Conservation (phyloP, 2,888 invertebrate species). For the Dryobota labecula region DNA sequence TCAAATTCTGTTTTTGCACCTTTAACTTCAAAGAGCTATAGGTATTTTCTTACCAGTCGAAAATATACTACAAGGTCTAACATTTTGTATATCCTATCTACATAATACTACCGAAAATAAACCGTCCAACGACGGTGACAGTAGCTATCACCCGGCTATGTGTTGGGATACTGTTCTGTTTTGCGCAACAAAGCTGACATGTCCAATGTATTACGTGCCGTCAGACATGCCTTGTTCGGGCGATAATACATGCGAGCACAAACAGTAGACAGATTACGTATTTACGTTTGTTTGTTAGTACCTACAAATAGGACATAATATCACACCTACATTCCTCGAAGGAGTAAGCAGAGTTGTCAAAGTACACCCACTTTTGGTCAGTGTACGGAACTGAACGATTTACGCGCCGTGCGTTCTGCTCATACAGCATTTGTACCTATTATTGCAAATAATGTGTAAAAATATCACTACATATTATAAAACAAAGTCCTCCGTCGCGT, state of each 20-base stretch:
- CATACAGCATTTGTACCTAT: too few relatives aligned
- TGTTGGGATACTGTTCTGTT: slow-evolving; percentile 38
- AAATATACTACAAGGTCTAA: neutral
- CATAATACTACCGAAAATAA: slow-evolving; percentile 10
- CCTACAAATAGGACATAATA: neutral
- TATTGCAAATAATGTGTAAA: too few relatives aligned
- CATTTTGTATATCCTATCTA: neutral
- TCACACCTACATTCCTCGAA: neutral
- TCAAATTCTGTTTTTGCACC: too few relatives aligned
- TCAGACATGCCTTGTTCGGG: slow-evolving; percentile 45
- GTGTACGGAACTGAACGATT: too few relatives aligned
- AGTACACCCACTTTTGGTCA: neutral
- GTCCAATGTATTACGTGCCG: slow-evolving; percentile 70
- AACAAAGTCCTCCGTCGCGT: too few relatives aligned
- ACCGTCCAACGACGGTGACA: slow-evolving; percentile 24
- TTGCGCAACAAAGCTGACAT: slow-evolving; percentile 50
- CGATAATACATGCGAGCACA: slow-evolving; percentile 48
- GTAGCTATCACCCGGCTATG: slow-evolving; percentile 25
- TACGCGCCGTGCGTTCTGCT: too few relatives aligned
- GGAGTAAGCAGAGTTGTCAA: neutral
- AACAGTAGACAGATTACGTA: slow-evolving; percentile 18
- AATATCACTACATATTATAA: too few relatives aligned
- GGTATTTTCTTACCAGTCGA: too few relatives aligned
- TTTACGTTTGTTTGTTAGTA: slow-evolving; percentile 17
- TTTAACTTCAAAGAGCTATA: too few relatives aligned